phyloP scores from a whole-genome alignment of 2,888 invertebrate genomes.

The Mythimna impura region DNA sequence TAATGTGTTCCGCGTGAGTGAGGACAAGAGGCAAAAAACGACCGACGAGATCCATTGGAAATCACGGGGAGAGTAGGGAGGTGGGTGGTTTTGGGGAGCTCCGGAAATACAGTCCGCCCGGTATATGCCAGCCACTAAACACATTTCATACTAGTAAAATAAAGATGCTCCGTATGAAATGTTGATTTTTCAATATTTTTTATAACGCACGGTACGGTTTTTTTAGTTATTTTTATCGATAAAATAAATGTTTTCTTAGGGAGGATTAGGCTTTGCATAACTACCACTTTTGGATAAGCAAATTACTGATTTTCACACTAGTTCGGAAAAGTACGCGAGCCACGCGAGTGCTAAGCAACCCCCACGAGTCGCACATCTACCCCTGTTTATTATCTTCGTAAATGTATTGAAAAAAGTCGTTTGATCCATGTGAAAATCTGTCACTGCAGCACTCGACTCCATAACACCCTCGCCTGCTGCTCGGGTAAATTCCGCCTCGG shows the following conservation, averaged over 20 bases:
- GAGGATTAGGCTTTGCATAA: too few relatives aligned
- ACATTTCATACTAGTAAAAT: slow-evolving; percentile 66
- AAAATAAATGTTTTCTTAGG: background rate
- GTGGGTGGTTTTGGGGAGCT: slow-evolving; percentile 44
- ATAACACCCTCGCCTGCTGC: too few relatives aligned
- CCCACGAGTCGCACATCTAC: too few relatives aligned
- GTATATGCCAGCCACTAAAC: slow-evolving; percentile 71
- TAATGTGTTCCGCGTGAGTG: slow-evolving; percentile 79
- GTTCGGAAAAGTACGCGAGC: too few relatives aligned
- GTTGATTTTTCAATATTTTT: slow-evolving; percentile 48
- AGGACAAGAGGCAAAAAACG: slow-evolving; percentile 77
- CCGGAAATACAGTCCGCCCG: slow-evolving; percentile 78
- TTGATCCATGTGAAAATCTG: too few relatives aligned
- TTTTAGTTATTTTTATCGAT: background rate
- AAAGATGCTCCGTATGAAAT: slow-evolving; percentile 49
- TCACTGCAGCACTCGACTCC: too few relatives aligned
- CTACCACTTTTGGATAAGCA: too few relatives aligned
- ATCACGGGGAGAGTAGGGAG: slow-evolving; percentile 68
- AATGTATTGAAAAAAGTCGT: too few relatives aligned
- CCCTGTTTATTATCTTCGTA: too few relatives aligned
- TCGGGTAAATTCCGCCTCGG: too few relatives aligned
- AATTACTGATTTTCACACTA: too few relatives aligned
- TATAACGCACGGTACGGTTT: slow-evolving; percentile 15
- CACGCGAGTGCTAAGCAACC: too few relatives aligned
- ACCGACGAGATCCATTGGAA: slow-evolving; percentile 78